Percentiles rank a stretch among this genome's conserved stretches.
These are phyloP conservation scores for Scaptomyza hsui DNA, from an alignment of 1,140 invertebrate genomes.

Conservation along the genomic window DNA sequence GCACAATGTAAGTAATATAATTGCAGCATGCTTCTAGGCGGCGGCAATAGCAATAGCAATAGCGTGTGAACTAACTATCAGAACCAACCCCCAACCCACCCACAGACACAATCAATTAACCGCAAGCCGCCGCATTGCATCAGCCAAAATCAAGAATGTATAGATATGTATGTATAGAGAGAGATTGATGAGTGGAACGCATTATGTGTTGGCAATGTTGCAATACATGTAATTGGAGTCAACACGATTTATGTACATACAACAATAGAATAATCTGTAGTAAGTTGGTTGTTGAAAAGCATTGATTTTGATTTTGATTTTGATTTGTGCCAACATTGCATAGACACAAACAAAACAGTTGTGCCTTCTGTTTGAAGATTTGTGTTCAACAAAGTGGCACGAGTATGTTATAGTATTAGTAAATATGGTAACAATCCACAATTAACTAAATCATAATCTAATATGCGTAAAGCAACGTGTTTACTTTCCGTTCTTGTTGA, in stretches of 20 bases:
- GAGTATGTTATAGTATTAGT: no score
- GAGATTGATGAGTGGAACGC: slow-evolving; percentile 18
- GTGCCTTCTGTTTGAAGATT: background rate
- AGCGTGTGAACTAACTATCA: slow-evolving; percentile 54
- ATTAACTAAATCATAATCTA: no score
- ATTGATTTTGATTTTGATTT: background rate
- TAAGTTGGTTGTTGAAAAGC: background rate
- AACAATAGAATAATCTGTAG: slow-evolving; percentile 16
- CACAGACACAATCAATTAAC: background rate
- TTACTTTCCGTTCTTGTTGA: no score
- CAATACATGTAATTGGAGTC: slow-evolving; percentile 37
- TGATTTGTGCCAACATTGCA: background rate
- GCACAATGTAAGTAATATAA: slow-evolving; percentile 61
- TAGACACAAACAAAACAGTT: background rate
- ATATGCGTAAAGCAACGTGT: no score
- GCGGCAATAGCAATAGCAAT: no score
- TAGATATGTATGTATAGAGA: background rate
- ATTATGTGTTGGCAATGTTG: slow-evolving; percentile 39
- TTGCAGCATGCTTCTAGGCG: slow-evolving; percentile 34
- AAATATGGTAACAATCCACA: no score
- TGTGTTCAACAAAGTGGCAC: no score
- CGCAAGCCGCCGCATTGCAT: slow-evolving; percentile 44
- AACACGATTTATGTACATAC: background rate
- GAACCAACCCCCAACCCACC: background rate
- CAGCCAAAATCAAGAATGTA: slow-evolving; percentile 27